Percentiles rank a stretch among this genome's conserved stretches.
phyloP scores from a whole-genome alignment of 2,797 vertebrate species.

The Gymnocypris eckloni region DNA sequence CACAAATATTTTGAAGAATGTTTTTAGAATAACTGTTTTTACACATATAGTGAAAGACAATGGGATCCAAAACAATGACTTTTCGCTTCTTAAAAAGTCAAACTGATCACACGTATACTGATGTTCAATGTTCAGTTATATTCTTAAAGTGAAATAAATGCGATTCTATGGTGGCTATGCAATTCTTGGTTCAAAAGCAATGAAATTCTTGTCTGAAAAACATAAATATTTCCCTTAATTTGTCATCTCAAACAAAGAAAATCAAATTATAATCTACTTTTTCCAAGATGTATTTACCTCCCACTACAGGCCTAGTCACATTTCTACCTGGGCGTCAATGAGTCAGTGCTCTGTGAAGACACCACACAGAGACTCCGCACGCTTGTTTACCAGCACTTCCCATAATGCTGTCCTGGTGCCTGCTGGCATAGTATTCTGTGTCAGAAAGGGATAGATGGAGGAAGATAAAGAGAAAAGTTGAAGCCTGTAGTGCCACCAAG shows the following conservation, averaged over 20 bases:
- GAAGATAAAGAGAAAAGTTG: slow-evolving; percentile 20
- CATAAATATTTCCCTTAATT: not conserved
- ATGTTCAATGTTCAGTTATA: not conserved
- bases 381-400: slow-evolving; percentile 49
- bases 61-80: not conserved
- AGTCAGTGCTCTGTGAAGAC: slow-evolving; percentile 44
- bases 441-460: slow-evolving; percentile 7
- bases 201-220: not conserved
- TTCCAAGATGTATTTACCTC: slow-evolving; percentile 29
- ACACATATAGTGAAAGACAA: not conserved
- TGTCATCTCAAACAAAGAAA: slow-evolving; percentile 10
- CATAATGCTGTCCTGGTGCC: slow-evolving; percentile 30
- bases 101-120: not conserved
- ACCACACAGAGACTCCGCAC: slow-evolving; percentile 32
- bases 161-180: not conserved
- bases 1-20: not conserved
- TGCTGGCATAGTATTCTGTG: slow-evolving; percentile 19
- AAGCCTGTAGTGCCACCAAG: not conserved
- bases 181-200: not conserved
- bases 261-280: slow-evolving; percentile 12
- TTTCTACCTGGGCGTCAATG: slow-evolving; percentile 13
- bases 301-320: slow-evolving; percentile 6
- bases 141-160: not conserved
- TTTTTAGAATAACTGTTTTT: not conserved
- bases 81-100: not conserved